Percentiles rank a stretch among this genome's conserved stretches.
phyloP scores from a whole-genome alignment of 2,113 vertebrate species.

The Halcyon senegalensis region DNA sequence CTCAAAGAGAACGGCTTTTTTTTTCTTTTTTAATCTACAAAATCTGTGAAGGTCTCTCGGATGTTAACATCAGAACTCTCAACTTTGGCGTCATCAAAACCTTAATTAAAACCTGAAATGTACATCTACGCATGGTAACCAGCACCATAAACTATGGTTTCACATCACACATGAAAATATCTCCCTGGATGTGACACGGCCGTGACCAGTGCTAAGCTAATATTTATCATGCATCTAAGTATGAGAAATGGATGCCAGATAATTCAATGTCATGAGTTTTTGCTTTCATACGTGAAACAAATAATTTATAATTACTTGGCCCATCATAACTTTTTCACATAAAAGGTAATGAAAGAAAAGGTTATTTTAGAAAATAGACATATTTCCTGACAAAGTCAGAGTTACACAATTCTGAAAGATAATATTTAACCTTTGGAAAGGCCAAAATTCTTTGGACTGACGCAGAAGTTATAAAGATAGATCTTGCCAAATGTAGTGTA shows the following conservation, averaged over 20 bases:
- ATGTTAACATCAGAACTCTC: background rate
- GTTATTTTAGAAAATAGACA: slow-evolving; percentile 22
- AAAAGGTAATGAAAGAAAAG: background rate
- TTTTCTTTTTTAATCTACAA: background rate
- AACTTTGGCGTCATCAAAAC: background rate
- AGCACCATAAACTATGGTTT: rapidly evolving
- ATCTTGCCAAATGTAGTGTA: slow-evolving; percentile 37
- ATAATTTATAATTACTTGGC: background rate
- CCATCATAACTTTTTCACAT: background rate
- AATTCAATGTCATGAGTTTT: background rate
- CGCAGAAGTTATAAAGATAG: slow-evolving; percentile 3
- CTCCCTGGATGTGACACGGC: background rate
- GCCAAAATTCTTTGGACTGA: slow-evolving; percentile 53
- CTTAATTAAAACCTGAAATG: background rate
- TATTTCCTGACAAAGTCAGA: slow-evolving; percentile 26
- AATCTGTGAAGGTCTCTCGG: background rate
- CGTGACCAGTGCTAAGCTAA: background rate
- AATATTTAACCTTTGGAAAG: slow-evolving; percentile 60
- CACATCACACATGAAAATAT: background rate
- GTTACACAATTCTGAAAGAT: slow-evolving; percentile 58
- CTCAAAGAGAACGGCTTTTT: background rate
- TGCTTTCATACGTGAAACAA: background rate
- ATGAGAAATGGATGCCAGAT: background rate
- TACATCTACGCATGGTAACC: rapidly evolving
- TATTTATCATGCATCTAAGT: background rate